Evolutionary conservation across 2,113 vertebrate species (phyloP), one percentile per base, ranked within the genome.

Genomic region (Murina feae): DNA sequence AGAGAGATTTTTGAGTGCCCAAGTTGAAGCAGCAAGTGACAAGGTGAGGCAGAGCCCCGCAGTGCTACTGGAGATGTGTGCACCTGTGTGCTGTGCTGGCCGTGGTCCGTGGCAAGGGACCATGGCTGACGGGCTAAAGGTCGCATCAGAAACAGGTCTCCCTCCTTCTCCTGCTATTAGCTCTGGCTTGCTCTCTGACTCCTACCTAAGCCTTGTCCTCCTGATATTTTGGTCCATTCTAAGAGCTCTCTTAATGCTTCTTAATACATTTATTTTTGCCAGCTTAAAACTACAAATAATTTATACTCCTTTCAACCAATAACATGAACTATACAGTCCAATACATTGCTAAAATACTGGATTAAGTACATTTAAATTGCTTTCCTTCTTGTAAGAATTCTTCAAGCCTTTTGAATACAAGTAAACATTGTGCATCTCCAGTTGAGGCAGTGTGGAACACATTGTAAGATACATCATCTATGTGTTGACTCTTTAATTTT

Each of bases 11-110:
- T 58, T 79, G 65, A 51, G 74, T 0, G n/a, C 25, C 20, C 44
- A 1, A 37, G 14, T 30, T 71, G 42, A 78, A 78, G n/a, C 13
- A 69, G 28, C 21, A 88, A 79, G 32, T 11, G 5, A 35, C 9
- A 30, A 0, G 3, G 4, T n/a, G 11, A 84, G 44, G 17, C 42
- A 39, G 2, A 42, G 35, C 2, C 6, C 69, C n/a, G 58, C 1
- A 35, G 53, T 14, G 10, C 35, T 79, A 32, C 10, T 11, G 42
- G 30, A 44, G 44, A 39, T 21, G 14, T 9, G 3, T 5, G 35
- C 6, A 0, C 5, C 4, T 79, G 23, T 21, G 3, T 10, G 35
- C 3, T 20, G 1, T 2, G 14, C 42, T 8, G 9, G 14, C 11
- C 4, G 2, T 4, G 23, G 37, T 5, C 17, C 25, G 3, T 32